Evolutionary conservation across 2,888 invertebrate species (phyloP), one percentile per base, ranked within the genome.

Genomic region (Tipula confusa): DNA sequence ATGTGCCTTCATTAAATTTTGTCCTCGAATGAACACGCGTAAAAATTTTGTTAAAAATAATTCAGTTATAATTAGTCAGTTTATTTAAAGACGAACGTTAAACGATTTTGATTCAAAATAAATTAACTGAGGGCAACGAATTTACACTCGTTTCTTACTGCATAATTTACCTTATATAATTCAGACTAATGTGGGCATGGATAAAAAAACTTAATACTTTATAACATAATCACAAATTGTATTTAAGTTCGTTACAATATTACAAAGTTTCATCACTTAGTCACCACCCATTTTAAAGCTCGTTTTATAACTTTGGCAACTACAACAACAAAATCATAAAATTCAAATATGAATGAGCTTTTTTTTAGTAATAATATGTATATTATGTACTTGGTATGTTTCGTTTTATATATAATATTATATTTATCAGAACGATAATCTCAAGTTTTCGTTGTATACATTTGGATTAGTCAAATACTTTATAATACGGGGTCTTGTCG

Each of bases 361-460:
- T 64, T 64, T n/a, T 64, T 43, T 4, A 43, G 7, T 15, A 43
- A 4, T 5, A 6, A 15, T 7, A 38, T 38, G 9, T 13, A 38
- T 31, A 31, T 31, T 31, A 31, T 31, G 31, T 31, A 31, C 31
- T 31, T 7, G 4, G 2, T 13, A 38, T 13, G 24, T 64, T 64
- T 64, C 1, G 24, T 18, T 64, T 64, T 64, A 24, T 24, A 15
- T 64, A 9, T 24, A n/a, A n/a, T n/a, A n/a, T n/a, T n/a, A n/a
- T 64, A n/a, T 64, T 64, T 64, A 64, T 64, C 64, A 64, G 24
- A 64, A 64, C 24, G 64, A 64, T 64, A 64, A 64, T 64, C 64
- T 64, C 64, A 24, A 11, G 18, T 24, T 64, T 64, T 43, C 24
- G 18, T 64, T 24, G 24, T 24, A 64, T 13, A 64, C 24, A 7